Evolutionary conservation across 2,888 invertebrate species (phyloP).

Genomic region (Eupelmus urozonus): DNA sequence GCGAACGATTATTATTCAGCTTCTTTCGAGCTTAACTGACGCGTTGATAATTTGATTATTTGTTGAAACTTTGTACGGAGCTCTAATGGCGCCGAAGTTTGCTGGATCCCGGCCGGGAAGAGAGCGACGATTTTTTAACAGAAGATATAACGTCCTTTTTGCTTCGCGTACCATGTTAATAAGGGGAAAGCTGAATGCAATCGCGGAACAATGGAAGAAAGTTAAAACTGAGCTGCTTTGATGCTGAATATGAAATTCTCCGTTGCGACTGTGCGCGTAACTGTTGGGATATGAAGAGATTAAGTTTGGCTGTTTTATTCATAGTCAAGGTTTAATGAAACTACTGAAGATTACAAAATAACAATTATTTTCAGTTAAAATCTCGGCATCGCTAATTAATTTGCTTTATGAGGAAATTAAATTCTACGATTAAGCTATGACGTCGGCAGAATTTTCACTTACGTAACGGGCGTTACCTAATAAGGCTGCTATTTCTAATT

Average conservation of each 20-base stretch:
- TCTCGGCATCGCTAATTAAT: too few species aligned
- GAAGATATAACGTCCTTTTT: too few species aligned
- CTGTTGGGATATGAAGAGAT: not conserved
- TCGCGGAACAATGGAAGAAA: constrained; percentile 42
- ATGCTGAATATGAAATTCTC: not conserved
- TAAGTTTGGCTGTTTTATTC: too few species aligned
- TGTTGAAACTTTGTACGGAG: not conserved
- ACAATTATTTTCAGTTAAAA: too few species aligned
- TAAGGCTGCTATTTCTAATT: too few species aligned
- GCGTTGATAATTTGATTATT: constrained; percentile 25
- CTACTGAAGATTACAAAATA: too few species aligned
- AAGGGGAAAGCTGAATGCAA: constrained; percentile 44
- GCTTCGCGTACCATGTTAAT: constrained; percentile 32
- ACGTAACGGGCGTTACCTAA: too few species aligned
- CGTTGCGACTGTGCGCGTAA: not conserved
- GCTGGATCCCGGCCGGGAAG: not conserved
- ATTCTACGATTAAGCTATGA: too few species aligned
- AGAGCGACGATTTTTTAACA: too few species aligned
- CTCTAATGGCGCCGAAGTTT: not conserved
- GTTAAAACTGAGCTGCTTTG: constrained; percentile 10
- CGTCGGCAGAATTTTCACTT: too few species aligned
- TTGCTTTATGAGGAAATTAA: too few species aligned
- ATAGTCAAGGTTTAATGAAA: too few species aligned
- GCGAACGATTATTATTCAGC: not conserved
- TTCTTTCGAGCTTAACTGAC: not conserved